Evolutionary conservation across 2,797 vertebrate genomes (phyloP).

Genomic region (Tokudaia muenninki): DNA sequence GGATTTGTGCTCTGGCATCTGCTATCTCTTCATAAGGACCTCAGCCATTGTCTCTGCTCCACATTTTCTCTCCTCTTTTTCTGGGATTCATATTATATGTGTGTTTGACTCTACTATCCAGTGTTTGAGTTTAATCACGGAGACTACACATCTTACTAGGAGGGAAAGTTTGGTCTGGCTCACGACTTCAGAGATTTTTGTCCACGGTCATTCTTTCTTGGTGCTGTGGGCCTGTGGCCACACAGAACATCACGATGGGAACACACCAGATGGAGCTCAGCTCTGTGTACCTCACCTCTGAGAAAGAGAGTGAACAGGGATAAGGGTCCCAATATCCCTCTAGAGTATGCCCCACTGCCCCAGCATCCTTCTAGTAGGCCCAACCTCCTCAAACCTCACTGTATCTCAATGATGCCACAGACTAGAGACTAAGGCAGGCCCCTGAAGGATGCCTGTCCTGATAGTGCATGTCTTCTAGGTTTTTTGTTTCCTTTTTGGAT

Average conservation of each 20-base stretch:
- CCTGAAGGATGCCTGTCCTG: background rate
- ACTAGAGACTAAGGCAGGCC: background rate
- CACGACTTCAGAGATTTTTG: background rate
- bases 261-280: no score
- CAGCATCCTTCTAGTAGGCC: background rate
- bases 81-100: background rate
- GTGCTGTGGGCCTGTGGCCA: background rate
- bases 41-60: background rate
- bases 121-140: background rate
- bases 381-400: background rate
- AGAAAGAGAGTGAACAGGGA: background rate
- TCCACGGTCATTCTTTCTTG: background rate
- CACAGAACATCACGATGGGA: background rate
- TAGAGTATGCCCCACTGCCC: background rate
- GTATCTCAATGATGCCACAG: background rate
- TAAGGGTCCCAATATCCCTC: background rate
- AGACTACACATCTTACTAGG: background rate
- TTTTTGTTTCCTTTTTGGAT: background rate
- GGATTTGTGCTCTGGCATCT: background rate
- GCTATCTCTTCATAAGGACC: background rate
- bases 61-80: background rate
- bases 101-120: fast-evolving
- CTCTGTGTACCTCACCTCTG: background rate
- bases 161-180: background rate
- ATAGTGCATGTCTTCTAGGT: fast-evolving